Evolutionary conservation across 2,888 invertebrate species (phyloP).

Genomic region (Hydropsyche betteni): DNA sequence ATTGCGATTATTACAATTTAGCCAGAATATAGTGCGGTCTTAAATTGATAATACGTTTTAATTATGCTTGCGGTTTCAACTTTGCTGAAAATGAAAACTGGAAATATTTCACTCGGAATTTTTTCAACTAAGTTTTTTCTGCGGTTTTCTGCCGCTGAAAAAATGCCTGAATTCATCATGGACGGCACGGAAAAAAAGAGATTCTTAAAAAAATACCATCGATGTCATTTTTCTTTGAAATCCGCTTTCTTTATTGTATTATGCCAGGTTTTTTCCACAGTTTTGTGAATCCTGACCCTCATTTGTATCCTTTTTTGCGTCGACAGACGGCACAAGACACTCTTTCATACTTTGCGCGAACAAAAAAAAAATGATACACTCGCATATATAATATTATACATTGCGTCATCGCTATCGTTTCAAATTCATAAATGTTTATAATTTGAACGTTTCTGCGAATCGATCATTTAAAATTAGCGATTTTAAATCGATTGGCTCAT

Average conservation of each 20-base stretch:
- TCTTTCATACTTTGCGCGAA: slow-evolving; percentile 32
- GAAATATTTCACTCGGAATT: background rate
- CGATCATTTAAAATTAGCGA: no score
- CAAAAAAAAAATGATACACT: slow-evolving; percentile 22
- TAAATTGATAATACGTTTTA: no score
- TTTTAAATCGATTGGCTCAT: no score
- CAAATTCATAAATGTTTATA: no score
- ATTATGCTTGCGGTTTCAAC: no score
- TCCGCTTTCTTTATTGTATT: slow-evolving; percentile 39
- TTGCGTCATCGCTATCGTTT: background rate
- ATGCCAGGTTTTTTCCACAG: slow-evolving; percentile 30
- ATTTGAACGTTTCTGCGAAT: no score
- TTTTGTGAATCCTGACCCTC: slow-evolving; percentile 38
- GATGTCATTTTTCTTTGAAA: slow-evolving; percentile 41
- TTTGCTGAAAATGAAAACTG: no score
- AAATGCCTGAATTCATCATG: slow-evolving; percentile 21
- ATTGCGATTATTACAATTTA: no score
- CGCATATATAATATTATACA: background rate
- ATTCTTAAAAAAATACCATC: slow-evolving; percentile 33
- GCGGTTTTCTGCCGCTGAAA: slow-evolving; percentile 18
- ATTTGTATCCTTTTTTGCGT: slow-evolving; percentile 40
- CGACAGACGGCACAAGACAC: slow-evolving; percentile 32
- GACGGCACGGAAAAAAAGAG: slow-evolving; percentile 2
- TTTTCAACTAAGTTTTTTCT: background rate
- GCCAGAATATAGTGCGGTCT: no score